Evolutionary conservation across 2,113 vertebrate genomes (phyloP).

Genomic region (Balaeniceps rex): DNA sequence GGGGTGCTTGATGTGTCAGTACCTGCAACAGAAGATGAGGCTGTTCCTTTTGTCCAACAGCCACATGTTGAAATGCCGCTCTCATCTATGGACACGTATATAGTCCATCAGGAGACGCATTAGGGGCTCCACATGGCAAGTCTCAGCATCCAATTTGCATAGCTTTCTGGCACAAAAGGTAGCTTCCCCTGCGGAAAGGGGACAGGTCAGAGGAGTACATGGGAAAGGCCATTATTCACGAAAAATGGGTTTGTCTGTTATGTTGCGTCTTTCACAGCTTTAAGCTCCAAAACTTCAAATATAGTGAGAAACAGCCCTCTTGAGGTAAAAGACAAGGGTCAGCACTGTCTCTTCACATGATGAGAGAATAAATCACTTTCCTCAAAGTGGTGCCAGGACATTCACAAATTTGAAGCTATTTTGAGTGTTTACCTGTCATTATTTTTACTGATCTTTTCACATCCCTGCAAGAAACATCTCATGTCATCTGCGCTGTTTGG

Average conservation of each 20-base stretch:
- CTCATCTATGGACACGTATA: background rate
- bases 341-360: background rate
- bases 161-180: slow-evolving; percentile 13
- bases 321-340: background rate
- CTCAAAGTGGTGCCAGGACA: background rate
- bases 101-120: background rate
- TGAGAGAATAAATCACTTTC: background rate
- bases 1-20: background rate
- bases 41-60: background rate
- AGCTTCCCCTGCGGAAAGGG: background rate
- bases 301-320: background rate
- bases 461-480: background rate
- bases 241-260: background rate
- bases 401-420: background rate
- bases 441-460: background rate
- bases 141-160: background rate
- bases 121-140: background rate
- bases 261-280: background rate
- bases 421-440: background rate
- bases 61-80: background rate
- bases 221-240: background rate
- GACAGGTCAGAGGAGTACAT: slow-evolving; percentile 14
- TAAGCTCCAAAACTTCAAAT: background rate
- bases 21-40: background rate
- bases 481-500: background rate